Percentiles rank a stretch among this genome's conserved stretches.
Conservation (phyloP, 2,797 vertebrate species). For the Syncerus caffer region DNA sequence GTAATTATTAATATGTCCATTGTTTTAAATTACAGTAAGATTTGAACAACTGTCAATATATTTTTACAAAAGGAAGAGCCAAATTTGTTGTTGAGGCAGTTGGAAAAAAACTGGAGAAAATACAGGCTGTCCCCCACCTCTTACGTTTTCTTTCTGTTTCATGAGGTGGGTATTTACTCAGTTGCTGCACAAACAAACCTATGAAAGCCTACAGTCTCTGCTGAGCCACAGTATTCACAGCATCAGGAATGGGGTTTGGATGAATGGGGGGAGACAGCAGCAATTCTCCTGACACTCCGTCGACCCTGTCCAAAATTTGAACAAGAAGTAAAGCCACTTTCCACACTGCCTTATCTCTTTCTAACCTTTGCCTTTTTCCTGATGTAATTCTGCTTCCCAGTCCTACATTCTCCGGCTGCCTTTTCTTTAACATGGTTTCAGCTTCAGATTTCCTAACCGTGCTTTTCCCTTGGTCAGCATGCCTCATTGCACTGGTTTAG, state of each 20-base stretch:
- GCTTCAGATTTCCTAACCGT: neutral
- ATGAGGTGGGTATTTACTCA: neutral
- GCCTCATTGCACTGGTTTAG: neutral
- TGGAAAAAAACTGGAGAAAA: neutral
- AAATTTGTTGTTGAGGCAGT: neutral
- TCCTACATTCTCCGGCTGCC: neutral
- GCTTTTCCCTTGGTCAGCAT: neutral
- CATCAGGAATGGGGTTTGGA: too few relatives aligned
- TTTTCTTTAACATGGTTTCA: neutral
- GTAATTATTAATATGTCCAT: neutral
- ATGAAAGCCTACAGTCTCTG: neutral
- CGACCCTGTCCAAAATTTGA: neutral
- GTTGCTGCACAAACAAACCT: neutral
- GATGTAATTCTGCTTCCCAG: neutral
- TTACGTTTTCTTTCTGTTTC: conserved; percentile 17
- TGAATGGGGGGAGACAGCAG: neutral
- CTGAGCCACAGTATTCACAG: neutral
- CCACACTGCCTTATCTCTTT: neutral
- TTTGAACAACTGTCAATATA: neutral
- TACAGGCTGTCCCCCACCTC: neutral
- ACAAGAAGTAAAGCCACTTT: neutral
- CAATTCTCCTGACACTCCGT: neutral
- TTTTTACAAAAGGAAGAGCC: neutral
- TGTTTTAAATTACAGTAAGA: neutral
- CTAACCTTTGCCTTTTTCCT: neutral